Evolutionary conservation across 2,888 invertebrate species (phyloP).

Genomic region (Tenthredo amoena): DNA sequence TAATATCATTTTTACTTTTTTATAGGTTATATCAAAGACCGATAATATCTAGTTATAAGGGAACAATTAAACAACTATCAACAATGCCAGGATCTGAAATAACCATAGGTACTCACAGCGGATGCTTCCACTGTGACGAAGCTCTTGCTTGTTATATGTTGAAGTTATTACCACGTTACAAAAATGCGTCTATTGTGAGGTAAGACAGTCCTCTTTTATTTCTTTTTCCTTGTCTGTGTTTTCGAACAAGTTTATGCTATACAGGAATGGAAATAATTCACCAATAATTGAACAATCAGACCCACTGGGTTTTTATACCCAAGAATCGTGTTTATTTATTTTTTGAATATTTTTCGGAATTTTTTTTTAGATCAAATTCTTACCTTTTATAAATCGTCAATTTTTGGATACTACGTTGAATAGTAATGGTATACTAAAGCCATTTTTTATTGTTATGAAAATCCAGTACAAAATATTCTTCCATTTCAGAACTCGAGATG

Average conservation of each 20-base stretch:
- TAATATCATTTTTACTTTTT: constrained; percentile 4
- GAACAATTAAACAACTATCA: not conserved
- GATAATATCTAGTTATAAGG: not conserved
- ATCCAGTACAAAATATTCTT: not conserved
- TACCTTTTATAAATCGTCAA: too few species aligned
- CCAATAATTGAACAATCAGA: too few species aligned
- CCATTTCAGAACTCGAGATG: constrained; percentile 80
- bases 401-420: too few species aligned
- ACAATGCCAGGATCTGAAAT: constrained; percentile 59
- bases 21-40: constrained; percentile 7
- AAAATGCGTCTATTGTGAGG: constrained; percentile 88
- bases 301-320: too few species aligned
- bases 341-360: not conserved
- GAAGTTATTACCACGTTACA: constrained; percentile 88
- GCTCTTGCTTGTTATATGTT: constrained; percentile 96
- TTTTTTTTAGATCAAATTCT: not conserved
- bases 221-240: not conserved
- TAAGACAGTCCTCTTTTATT: constrained; percentile 63
- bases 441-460: not conserved
- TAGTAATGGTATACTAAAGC: not conserved
- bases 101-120: constrained; percentile 88
- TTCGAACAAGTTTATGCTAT: not conserved
- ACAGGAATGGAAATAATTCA: not conserved
- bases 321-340: not conserved
- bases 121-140: constrained; percentile 96